Percentiles rank a stretch among this genome's conserved stretches.
Conservation (phyloP, 2,888 invertebrate species). For the Tenthredo notha region DNA sequence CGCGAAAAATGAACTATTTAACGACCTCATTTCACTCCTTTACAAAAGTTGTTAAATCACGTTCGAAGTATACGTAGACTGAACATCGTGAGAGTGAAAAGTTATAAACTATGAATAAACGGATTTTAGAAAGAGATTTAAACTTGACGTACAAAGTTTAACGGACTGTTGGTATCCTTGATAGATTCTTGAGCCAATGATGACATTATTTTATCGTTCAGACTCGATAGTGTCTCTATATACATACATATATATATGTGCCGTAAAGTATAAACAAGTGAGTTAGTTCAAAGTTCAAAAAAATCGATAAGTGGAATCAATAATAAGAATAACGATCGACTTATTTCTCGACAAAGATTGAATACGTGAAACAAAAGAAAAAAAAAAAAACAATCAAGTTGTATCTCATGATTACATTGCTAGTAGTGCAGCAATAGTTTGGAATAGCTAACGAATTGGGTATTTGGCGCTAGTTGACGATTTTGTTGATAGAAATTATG, state of each 20-base stretch:
- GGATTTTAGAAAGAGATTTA: not conserved
- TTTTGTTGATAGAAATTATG: slow-evolving; percentile 38
- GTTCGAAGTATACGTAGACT: too few relatives aligned
- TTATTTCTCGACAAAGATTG: not conserved
- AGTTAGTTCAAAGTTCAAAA: slow-evolving; percentile 21
- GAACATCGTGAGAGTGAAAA: not conserved
- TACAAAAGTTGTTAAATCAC: not conserved
- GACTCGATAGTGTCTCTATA: not conserved
- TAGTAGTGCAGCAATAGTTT: not conserved
- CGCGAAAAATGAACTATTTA: not conserved
- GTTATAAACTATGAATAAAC: not conserved
- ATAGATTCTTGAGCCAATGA: not conserved
- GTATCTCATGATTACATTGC: not conserved
- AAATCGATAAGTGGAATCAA: slow-evolving; percentile 12
- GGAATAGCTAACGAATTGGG: not conserved
- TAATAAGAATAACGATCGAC: not conserved
- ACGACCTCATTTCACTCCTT: not conserved
- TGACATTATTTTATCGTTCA: slow-evolving; percentile 14
- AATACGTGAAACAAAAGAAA: not conserved
- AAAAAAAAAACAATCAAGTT: not conserved
- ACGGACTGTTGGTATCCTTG: not conserved
- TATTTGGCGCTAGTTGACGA: slow-evolving; percentile 46
- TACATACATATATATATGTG: not conserved
- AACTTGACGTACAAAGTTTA: slow-evolving; percentile 4
- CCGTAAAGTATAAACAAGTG: not conserved